These are phyloP conservation scores for Caenorhabditis sp. DNA, from an alignment of 2,888 invertebrate species.

Conservation along the genomic window DNA sequence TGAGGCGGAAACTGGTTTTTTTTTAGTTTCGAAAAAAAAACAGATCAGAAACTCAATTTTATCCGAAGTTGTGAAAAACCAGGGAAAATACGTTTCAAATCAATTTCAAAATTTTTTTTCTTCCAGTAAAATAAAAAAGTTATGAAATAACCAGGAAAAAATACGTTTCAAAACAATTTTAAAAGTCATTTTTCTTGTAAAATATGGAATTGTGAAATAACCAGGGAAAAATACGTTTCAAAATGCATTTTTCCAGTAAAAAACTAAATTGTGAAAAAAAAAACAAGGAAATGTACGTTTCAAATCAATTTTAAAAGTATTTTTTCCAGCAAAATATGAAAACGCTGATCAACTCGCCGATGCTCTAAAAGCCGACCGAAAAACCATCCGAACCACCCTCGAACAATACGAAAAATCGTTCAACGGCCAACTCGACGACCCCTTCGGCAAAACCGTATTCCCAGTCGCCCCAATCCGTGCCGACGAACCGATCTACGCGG, in stretches of 20 bases:
- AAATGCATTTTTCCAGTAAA: too few relatives aligned
- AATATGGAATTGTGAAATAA: constrained; percentile 55
- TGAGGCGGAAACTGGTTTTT: too few relatives aligned
- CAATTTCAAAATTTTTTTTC: constrained; percentile 7
- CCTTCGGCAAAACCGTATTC: constrained; percentile 34
- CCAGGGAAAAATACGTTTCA: not conserved
- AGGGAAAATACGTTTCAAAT: too few relatives aligned
- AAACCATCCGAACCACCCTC: constrained; percentile 50
- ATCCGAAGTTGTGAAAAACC: too few relatives aligned
- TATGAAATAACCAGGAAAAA: too few relatives aligned
- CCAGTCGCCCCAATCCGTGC: constrained; percentile 37
- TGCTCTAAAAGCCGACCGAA: constrained; percentile 42
- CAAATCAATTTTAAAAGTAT: too few relatives aligned
- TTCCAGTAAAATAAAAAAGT: too few relatives aligned
- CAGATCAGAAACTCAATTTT: too few relatives aligned
- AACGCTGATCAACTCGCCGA: constrained; percentile 57
- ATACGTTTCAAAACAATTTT: too few relatives aligned
- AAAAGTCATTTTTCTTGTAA: constrained; percentile 7
- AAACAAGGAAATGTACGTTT: too few relatives aligned
- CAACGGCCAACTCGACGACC: constrained; percentile 23
- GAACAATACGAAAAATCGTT: constrained; percentile 55
- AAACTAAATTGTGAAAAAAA: too few relatives aligned
- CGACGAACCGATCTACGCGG: constrained; percentile 63
- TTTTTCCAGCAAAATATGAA: constrained; percentile 42
- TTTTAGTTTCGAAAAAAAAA: not conserved